phyloP scores from a whole-genome alignment of 2,113 vertebrate genomes.

The Phocoena phocoena region DNA sequence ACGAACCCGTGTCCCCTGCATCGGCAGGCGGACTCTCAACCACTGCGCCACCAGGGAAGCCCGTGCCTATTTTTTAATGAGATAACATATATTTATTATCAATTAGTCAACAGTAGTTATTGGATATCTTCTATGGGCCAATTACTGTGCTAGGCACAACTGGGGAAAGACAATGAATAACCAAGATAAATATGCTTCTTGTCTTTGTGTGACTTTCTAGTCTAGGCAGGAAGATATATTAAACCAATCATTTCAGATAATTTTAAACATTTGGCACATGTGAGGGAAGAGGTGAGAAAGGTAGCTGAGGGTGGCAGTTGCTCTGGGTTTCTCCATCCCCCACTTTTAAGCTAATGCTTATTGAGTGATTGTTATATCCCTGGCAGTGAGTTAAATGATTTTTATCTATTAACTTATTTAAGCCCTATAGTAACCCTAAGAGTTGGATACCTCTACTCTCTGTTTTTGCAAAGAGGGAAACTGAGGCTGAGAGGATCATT shows the following conservation, averaged over 20 bases:
- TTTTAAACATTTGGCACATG: neutral
- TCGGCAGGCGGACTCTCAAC: too few relatives aligned
- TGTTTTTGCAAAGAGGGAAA: neutral
- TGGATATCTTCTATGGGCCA: neutral
- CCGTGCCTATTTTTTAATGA: neutral
- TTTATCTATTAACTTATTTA: neutral
- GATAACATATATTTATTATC: neutral
- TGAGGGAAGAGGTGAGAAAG: neutral
- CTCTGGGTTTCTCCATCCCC: neutral
- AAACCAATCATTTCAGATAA: neutral
- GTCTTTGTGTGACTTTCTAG: neutral
- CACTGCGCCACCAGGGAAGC: too few relatives aligned
- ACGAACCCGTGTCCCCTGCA: too few relatives aligned
- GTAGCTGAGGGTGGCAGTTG: neutral
- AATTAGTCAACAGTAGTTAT: neutral
- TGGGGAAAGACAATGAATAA: neutral
- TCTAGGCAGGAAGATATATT: neutral
- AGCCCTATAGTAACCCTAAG: neutral
- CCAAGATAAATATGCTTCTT: neutral
- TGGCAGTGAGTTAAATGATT: neutral
- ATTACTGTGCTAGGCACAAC: neutral
- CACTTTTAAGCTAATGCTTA: neutral
- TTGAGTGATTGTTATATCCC: neutral
- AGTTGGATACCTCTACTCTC: neutral
- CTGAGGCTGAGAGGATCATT: neutral